Evolutionary conservation across 2,888 invertebrate species (phyloP).

Genomic region (Operophtera brumata): DNA sequence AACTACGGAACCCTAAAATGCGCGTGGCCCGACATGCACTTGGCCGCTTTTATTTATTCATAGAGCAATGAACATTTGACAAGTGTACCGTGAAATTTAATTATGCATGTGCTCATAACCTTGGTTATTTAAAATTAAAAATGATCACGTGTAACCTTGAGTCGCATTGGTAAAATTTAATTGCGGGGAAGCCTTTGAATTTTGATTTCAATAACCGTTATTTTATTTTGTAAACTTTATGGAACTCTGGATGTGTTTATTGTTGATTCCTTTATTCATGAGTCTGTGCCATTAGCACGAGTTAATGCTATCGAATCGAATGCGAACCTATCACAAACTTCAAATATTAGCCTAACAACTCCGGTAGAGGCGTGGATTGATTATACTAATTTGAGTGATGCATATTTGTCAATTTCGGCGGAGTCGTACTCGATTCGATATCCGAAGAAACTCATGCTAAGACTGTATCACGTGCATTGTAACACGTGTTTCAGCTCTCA

Average conservation of each 20-base stretch:
- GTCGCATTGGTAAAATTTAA: conserved; percentile 11
- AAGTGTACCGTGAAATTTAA: not conserved
- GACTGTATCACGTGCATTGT: not conserved
- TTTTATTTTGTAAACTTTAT: conserved; percentile 8
- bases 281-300: not conserved
- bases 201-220: conserved; percentile 5
- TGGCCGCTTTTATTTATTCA: too few species aligned
- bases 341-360: too few species aligned
- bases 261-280: conserved; percentile 1
- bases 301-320: too few species aligned
- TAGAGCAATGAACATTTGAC: not conserved
- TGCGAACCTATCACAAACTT: too few species aligned
- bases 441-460: not conserved
- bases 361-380: too few species aligned
- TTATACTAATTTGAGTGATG: too few species aligned
- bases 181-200: conserved; percentile 17
- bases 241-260: not conserved
- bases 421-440: too few species aligned
- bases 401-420: too few species aligned
- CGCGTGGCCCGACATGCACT: too few species aligned
- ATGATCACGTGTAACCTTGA: conserved; percentile 20
- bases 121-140: conserved; percentile 16
- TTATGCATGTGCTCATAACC: conserved; percentile 7
- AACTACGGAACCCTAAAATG: too few species aligned
- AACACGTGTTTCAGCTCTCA: not conserved